Conservation (phyloP, 2,797 vertebrate species). For the Limnodromus scolopaceus region DNA sequence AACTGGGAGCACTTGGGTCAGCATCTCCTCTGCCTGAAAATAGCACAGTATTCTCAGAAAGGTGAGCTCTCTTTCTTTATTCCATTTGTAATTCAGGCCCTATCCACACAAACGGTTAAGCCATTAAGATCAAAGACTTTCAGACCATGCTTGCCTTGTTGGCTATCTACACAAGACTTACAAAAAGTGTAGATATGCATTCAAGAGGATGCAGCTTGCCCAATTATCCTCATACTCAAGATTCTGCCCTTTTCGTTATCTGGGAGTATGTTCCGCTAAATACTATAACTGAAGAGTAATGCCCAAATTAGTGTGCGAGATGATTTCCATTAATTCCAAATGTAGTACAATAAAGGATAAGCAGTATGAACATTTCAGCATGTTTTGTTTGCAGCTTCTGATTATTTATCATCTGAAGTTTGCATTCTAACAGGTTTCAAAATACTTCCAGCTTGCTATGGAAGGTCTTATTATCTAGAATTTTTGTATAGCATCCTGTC, state of each 20-base stretch:
- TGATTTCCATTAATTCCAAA: not conserved
- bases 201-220: not conserved
- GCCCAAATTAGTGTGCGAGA: not conserved
- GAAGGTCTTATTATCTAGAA: not conserved
- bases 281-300: not conserved
- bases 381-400: not conserved
- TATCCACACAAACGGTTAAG: not conserved
- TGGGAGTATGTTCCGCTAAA: not conserved
- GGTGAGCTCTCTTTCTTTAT: fast-evolving
- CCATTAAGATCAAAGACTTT: not conserved
- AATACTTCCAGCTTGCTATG: not conserved
- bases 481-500: not conserved
- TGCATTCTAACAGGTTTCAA: not conserved
- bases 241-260: not conserved
- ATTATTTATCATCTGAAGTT: not conserved
- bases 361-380: not conserved
- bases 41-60: not conserved
- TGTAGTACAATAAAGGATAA: not conserved
- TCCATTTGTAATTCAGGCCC: not conserved
- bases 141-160: not conserved
- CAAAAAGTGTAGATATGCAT: fast-evolving
- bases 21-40: not conserved
- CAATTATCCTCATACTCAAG: not conserved
- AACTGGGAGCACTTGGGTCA: not conserved
- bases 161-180: not conserved